Percentiles rank a stretch among this genome's conserved stretches.
These are phyloP conservation scores for Haliclystus octoradiatus DNA, from an alignment of 30 jellyfish, hydroid and myxozoan species.

Conservation along the genomic window DNA sequence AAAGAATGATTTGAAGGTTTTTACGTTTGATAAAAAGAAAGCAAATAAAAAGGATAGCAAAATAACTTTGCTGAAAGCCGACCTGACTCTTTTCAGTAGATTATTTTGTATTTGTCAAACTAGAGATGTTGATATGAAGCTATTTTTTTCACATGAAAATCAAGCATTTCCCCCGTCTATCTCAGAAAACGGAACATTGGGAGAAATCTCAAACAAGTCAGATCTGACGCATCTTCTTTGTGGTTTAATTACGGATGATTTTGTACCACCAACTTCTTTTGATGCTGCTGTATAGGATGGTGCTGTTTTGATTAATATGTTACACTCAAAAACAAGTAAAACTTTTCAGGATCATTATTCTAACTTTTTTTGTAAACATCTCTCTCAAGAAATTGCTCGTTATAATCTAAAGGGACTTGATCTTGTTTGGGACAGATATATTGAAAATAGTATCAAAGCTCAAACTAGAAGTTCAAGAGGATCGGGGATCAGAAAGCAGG, in stretches of 20 bases:
- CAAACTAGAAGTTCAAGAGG: slow-evolving; percentile 21
- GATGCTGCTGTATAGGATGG: slow-evolving; percentile 32
- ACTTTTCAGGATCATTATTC: no score
- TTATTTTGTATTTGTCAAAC: slow-evolving; percentile 21
- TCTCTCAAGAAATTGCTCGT: no score
- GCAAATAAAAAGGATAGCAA: no score
- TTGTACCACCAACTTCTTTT: no score
- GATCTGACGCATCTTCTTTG: no score
- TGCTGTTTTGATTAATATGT: slow-evolving; percentile 24
- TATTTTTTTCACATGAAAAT: slow-evolving; percentile 32
- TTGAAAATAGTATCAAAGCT: slow-evolving; percentile 8
- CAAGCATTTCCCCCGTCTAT: slow-evolving; percentile 23
- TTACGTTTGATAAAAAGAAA: no score
- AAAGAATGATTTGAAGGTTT: no score
- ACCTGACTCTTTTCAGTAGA: no score
- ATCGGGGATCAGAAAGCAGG: slow-evolving; percentile 13
- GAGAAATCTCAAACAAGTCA: slow-evolving; percentile 9
- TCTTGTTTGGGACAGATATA: slow-evolving; percentile 38
- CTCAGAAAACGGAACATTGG: slow-evolving; percentile 8
- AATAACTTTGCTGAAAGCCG: no score
- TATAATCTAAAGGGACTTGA: no score
- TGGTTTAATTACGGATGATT: no score
- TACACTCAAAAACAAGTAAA: slow-evolving; percentile 7
- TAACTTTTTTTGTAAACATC: no score
- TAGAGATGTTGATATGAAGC: slow-evolving; percentile 13